Percentiles rank a stretch among this genome's conserved stretches.
phyloP scores from a whole-genome alignment of 37 sponge, comb jelly and placozoan genomes.

The Amphimedon queenslandica region DNA sequence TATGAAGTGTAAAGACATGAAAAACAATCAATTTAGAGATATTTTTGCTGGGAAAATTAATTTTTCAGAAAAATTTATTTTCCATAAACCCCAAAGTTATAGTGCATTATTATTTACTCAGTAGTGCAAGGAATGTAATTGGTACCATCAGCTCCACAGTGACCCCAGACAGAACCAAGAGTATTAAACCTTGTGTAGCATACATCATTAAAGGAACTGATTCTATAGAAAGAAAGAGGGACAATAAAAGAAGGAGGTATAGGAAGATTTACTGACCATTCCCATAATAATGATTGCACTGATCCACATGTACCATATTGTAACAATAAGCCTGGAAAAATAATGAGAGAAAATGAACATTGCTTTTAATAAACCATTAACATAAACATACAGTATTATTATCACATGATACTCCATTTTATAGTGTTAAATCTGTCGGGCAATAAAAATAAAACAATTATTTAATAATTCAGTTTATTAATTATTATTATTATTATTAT shows the following conservation, averaged over 20 bases:
- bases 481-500: too few species aligned
- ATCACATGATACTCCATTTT: conserved; percentile 41
- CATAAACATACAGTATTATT: conserved; percentile 6
- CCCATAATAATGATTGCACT: conserved; percentile 39
- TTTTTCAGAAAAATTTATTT: too few species aligned
- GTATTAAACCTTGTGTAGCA: not conserved
- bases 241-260: not conserved
- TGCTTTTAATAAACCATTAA: not conserved
- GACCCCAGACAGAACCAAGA: not conserved
- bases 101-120: not conserved
- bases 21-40: too few species aligned
- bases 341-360: not conserved
- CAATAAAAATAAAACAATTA: conserved; percentile 31
- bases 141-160: not conserved
- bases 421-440: conserved; percentile 34
- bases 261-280: not conserved
- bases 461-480: too few species aligned
- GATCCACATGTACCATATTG: conserved; percentile 47
- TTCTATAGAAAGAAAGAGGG: not conserved
- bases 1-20: too few species aligned
- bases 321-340: conserved; percentile 50
- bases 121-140: not conserved
- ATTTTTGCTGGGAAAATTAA: too few species aligned
- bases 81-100: too few species aligned
- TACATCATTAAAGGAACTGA: not conserved